phyloP scores from a whole-genome alignment of 2,888 invertebrate species.

The Trachelus stipa region DNA sequence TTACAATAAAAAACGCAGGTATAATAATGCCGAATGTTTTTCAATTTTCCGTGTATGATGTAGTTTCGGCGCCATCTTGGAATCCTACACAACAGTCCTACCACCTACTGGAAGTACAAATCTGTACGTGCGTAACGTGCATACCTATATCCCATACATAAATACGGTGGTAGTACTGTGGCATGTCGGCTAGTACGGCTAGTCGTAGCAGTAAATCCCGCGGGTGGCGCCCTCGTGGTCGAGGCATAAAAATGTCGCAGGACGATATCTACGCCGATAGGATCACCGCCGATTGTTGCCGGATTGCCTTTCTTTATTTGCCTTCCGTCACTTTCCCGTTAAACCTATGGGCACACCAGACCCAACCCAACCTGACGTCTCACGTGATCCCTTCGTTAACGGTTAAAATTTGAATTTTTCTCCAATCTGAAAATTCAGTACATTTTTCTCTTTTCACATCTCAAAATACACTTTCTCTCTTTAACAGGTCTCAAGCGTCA shows the following conservation, averaged over 20 bases:
- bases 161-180: conserved; percentile 3
- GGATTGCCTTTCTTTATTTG: conserved; percentile 10
- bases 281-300: conserved; percentile 26
- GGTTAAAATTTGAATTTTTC: background rate
- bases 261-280: conserved; percentile 28
- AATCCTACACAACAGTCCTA: conserved; percentile 24
- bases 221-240: conserved; percentile 40
- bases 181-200: conserved; percentile 34
- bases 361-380: background rate
- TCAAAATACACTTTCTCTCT: background rate
- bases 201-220: conserved; percentile 48
- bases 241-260: conserved; percentile 47
- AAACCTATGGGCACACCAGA: background rate
- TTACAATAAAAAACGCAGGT: conserved; percentile 43
- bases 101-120: conserved; percentile 12
- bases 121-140: conserved; percentile 4
- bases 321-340: background rate
- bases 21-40: conserved; percentile 52
- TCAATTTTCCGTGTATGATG: conserved; percentile 46
- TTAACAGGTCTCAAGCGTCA: background rate
- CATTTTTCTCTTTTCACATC: background rate
- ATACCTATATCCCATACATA: conserved; percentile 5
- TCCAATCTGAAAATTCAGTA: too few relatives aligned
- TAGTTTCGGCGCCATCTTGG: conserved; percentile 35
- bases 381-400: background rate